Percentiles rank a stretch among this genome's conserved stretches.
Conservation (phyloP, 2,797 vertebrate genomes). For the Manis pentadactyla region DNA sequence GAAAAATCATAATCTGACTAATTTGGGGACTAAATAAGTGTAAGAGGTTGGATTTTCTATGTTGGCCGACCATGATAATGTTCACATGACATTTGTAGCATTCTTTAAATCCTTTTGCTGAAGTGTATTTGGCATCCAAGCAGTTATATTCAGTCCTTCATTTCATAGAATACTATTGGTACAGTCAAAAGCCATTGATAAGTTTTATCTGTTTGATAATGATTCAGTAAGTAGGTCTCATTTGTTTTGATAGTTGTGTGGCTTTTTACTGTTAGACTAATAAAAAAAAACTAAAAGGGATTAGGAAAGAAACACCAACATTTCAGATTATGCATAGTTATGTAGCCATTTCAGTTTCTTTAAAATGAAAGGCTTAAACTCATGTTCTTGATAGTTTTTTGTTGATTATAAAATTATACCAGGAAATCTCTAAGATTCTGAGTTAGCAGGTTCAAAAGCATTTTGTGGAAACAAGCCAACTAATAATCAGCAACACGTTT, state of each 20-base stretch:
- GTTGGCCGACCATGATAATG: slow-evolving; percentile 89
- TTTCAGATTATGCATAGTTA: slow-evolving; percentile 83
- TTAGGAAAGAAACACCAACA: slow-evolving; percentile 83
- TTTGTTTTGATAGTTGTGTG: slow-evolving; percentile 85
- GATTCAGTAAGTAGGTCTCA: slow-evolving; percentile 82
- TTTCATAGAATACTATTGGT: slow-evolving; percentile 84
- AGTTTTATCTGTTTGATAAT: slow-evolving; percentile 87
- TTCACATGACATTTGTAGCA: slow-evolving; percentile 86
- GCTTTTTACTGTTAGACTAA: slow-evolving; percentile 84
- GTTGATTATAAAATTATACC: slow-evolving; percentile 83
- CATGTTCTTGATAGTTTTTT: slow-evolving; percentile 80
- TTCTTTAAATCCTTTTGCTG: slow-evolving; percentile 85
- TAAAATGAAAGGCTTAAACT: slow-evolving; percentile 82
- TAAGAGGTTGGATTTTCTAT: slow-evolving; percentile 90
- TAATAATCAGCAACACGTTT: slow-evolving; percentile 82
- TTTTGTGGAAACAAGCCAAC: slow-evolving; percentile 83
- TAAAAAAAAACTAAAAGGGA: slow-evolving; percentile 82
- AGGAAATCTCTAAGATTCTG: slow-evolving; percentile 81
- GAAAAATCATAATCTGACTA: slow-evolving; percentile 92
- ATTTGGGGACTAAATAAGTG: slow-evolving; percentile 86
- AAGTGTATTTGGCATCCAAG: slow-evolving; percentile 83
- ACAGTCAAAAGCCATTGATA: slow-evolving; percentile 86
- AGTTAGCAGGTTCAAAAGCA: slow-evolving; percentile 84
- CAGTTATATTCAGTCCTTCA: slow-evolving; percentile 84
- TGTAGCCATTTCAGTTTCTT: slow-evolving; percentile 84